phyloP scores from a whole-genome alignment of 2,113 vertebrate genomes.

The Festucalex cinctus region DNA sequence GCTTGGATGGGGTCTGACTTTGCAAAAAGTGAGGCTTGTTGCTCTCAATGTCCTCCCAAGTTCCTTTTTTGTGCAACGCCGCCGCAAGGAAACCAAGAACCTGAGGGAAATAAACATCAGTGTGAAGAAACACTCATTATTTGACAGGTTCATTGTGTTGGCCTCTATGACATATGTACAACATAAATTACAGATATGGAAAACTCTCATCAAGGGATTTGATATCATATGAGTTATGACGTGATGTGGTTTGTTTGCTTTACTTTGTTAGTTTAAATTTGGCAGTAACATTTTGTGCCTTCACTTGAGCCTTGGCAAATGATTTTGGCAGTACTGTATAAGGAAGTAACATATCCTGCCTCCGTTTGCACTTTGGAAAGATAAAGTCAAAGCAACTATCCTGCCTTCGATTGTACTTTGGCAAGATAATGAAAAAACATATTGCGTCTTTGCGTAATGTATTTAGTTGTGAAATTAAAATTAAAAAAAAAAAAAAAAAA shows the following conservation, averaged over 20 bases:
- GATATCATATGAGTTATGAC: neutral
- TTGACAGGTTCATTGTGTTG: neutral
- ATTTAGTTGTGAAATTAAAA: too few relatives aligned
- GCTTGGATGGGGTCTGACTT: slow-evolving; percentile 69
- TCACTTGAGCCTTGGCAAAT: neutral
- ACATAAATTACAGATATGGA: neutral
- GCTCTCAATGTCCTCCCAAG: slow-evolving; percentile 87
- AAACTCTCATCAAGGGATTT: neutral
- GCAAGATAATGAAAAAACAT: too few relatives aligned
- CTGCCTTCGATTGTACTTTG: too few relatives aligned
- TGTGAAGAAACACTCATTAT: neutral
- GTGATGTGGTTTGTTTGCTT: neutral
- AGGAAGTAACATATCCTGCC: neutral
- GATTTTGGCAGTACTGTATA: too few relatives aligned
- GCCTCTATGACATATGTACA: neutral
- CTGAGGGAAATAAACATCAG: slow-evolving; percentile 54
- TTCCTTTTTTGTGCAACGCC: slow-evolving; percentile 88
- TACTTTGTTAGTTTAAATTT: neutral
- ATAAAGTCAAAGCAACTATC: too few relatives aligned
- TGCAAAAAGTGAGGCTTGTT: slow-evolving; percentile 90
- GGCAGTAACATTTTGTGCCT: neutral
- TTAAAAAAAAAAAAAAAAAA: too few relatives aligned
- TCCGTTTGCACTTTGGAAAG: neutral
- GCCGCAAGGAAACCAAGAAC: slow-evolving; percentile 94
- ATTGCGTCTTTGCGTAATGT: too few relatives aligned